phyloP scores from a whole-genome alignment of 2,888 invertebrate genomes.

The Synanthedon formicaeformis region DNA sequence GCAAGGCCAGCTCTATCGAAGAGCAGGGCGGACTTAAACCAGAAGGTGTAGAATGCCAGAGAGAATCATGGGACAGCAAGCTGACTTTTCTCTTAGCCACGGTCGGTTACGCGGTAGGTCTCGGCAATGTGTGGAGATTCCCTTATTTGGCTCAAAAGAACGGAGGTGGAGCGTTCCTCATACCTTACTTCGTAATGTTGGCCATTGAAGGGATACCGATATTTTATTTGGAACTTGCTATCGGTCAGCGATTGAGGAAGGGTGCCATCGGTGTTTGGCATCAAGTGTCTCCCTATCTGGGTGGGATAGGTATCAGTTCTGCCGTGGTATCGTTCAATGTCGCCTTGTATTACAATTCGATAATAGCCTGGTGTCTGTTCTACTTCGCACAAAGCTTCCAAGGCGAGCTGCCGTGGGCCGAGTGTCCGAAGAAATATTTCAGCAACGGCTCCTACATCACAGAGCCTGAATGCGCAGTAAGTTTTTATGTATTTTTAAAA shows the following conservation, averaged over 20 bases:
- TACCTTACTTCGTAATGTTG: conserved; percentile 96
- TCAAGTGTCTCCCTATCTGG: conserved; percentile 89
- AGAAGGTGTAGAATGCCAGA: conserved; percentile 79
- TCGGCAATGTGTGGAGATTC: conserved; percentile 96
- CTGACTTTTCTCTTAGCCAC: conserved; percentile 92
- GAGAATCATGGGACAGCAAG: conserved; percentile 95
- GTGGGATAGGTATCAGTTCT: conserved; percentile 92
- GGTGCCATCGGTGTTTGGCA: conserved; percentile 97
- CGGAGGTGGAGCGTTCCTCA: conserved; percentile 96
- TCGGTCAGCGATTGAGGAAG: conserved; percentile 92
- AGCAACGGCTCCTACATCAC: conserved; percentile 81
- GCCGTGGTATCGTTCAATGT: conserved; percentile 97
- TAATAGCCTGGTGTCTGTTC: conserved; percentile 97
- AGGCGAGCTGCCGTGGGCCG: conserved; percentile 90
- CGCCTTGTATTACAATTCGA: conserved; percentile 96
- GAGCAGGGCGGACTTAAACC: conserved; percentile 75
- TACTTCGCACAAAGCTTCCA: conserved; percentile 95
- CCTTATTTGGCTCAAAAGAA: conserved; percentile 95
- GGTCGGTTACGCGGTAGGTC: conserved; percentile 94
- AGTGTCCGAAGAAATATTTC: conserved; percentile 88
- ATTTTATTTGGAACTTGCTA: conserved; percentile 94
- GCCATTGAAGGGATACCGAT: conserved; percentile 95
- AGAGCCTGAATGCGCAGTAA: conserved; percentile 86
- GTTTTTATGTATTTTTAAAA: conserved; percentile 22
- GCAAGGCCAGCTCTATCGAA: conserved; percentile 75